These are phyloP conservation scores for Tapirus indicus DNA, from an alignment of 2,797 vertebrate species.

Conservation along the genomic window DNA sequence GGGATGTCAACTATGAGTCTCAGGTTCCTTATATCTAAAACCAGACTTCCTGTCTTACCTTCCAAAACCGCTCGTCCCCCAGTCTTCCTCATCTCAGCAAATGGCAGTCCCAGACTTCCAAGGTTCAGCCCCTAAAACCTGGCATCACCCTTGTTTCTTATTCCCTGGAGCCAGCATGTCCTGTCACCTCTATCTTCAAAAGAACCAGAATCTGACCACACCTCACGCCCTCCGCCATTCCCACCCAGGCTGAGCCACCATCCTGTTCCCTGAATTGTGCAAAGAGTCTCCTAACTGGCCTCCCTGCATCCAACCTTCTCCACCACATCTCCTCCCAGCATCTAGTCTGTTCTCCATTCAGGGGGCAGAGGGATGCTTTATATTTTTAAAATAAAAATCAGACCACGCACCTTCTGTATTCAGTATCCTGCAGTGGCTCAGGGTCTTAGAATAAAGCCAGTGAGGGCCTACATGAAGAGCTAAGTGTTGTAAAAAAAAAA, in stretches of 20 bases:
- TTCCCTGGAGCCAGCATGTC: not conserved
- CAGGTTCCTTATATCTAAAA: not conserved
- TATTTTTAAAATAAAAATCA: not conserved
- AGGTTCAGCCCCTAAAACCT: not conserved
- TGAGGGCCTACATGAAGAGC: not conserved
- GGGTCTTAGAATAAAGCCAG: not conserved
- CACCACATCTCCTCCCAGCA: rapidly evolving
- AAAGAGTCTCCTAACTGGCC: not conserved
- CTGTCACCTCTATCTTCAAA: not conserved
- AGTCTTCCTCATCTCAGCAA: not conserved
- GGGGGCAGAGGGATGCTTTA: not conserved
- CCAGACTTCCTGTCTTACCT: not conserved
- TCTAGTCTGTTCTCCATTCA: not conserved
- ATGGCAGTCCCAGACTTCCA: not conserved
- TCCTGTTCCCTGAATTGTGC: not conserved
- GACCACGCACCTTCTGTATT: not conserved
- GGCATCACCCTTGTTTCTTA: not conserved
- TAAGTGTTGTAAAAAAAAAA: not conserved
- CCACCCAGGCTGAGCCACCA: too few relatives aligned
- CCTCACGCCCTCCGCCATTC: rapidly evolving
- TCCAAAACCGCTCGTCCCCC: not conserved
- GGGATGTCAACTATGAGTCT: not conserved
- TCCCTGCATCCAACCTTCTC: not conserved
- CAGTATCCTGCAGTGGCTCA: not conserved
- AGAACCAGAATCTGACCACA: not conserved